Evolutionary conservation across 2,888 invertebrate genomes (phyloP), one percentile per base, ranked within the genome.

Genomic region (Yponomeuta evonymella): DNA sequence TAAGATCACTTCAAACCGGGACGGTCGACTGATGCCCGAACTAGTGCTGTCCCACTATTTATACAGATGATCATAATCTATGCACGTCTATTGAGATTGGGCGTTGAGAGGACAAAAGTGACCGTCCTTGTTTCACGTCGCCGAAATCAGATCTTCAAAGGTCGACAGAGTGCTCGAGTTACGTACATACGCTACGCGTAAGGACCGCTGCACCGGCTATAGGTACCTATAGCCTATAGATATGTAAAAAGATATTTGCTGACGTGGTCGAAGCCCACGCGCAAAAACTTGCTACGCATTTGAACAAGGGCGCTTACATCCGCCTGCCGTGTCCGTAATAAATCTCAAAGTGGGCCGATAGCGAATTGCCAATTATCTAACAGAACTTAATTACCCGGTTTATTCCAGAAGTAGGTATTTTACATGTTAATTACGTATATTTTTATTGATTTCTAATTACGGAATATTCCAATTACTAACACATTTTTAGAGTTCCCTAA

Each of bases 1-100:
- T 58, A 84, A 80, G 85, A 88, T 85, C 86, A 85, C 88, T 87
- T 86, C 86, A 75, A 75, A 84, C 85, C 81, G 76, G 29, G 72
- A 73, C 75, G 80, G 83, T 74, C 79, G 85, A 87, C 86, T 87
- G 85, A 86, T 86, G 80, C 75, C 73, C 75, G 71, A 73, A 70
- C 74, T 51, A 68, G 72, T 74, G 70, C 78, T 78, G 80, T 78
- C 79, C 73, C 75, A 72, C 83, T 88, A 87, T 89, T 87, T 89
- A 89, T 89, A 89, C 81, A 73, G 72, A 79, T 80, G 79, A 80
- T 79, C 75, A 78, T 82, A 79, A 83, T 85, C 79, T 83, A 79
- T 78, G 77, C 81, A 77, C 76, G 78, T 75, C 75, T 76, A 75
- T 79, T 68, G 23, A 67, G 67, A 67, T 67, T 81, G 79, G 84